phyloP scores from a whole-genome alignment of 2,113 vertebrate species.

The Thalassarche chlororhynchos region DNA sequence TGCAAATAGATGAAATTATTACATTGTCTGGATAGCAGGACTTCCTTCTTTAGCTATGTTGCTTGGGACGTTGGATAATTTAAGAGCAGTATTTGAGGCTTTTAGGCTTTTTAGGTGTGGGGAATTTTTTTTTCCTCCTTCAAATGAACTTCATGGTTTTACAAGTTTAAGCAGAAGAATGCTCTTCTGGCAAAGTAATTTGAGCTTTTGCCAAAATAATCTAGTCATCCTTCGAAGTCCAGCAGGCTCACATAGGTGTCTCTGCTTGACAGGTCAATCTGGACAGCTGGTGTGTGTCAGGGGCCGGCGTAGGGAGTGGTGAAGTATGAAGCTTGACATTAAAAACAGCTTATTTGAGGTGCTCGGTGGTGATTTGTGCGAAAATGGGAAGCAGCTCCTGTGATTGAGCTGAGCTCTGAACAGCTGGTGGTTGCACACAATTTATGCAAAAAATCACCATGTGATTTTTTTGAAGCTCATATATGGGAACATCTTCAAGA shows the following conservation, averaged over 20 bases:
- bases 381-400: constrained; percentile 2
- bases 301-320: neutral
- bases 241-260: neutral
- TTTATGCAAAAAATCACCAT: neutral
- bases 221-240: neutral
- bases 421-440: neutral
- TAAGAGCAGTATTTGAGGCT: neutral
- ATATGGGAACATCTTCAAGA: neutral
- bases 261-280: neutral
- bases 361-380: neutral
- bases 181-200: neutral
- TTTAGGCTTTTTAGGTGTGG: neutral
- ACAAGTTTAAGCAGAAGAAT: neutral
- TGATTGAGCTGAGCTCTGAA: neutral
- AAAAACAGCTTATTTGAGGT: neutral
- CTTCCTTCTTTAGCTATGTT: neutral
- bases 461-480: neutral
- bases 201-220: neutral
- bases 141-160: neutral
- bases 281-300: neutral
- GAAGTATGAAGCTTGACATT: neutral
- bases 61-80: neutral
- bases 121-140: neutral
- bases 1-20: neutral
- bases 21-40: neutral